phyloP scores from a whole-genome alignment of 2,888 invertebrate species.

The Cremastobaeus sp. region DNA sequence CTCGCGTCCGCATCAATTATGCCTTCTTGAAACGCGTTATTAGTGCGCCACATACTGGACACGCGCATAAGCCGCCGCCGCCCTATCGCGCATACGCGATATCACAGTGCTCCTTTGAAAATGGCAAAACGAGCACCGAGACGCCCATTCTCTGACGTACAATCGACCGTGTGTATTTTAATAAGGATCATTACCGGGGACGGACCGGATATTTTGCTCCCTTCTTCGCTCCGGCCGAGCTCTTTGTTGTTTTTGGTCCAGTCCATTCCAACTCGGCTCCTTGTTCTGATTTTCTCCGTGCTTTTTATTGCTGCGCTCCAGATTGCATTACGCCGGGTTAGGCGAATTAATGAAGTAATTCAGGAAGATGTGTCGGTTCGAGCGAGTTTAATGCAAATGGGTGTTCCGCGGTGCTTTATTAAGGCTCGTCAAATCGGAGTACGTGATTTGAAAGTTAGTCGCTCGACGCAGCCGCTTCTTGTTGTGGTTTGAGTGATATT shows the following conservation, averaged over 20 bases:
- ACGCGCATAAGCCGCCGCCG: conserved; percentile 47
- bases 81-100: conserved; percentile 31
- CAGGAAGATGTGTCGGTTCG: conserved; percentile 7
- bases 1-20: conserved; percentile 75
- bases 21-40: conserved; percentile 76
- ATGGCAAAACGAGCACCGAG: conserved; percentile 37
- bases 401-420: conserved; percentile 12
- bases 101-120: conserved; percentile 46
- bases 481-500: conserved; percentile 14
- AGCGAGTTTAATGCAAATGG: conserved; percentile 27
- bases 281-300: conserved; percentile 23
- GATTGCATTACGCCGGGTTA: conserved; percentile 32
- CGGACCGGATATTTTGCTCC: conserved; percentile 17
- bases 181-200: conserved; percentile 55
- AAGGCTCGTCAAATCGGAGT: conserved; percentile 15
- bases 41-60: conserved; percentile 67
- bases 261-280: conserved; percentile 9
- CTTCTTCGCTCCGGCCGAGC: not conserved
- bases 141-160: conserved; percentile 32
- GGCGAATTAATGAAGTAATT: conserved; percentile 41
- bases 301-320: conserved; percentile 8
- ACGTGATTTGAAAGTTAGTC: conserved; percentile 20
- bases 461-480: not conserved
- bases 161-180: conserved; percentile 47
- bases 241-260: conserved; percentile 6